Evolutionary conservation across 2,113 vertebrate genomes (phyloP), one percentile per base, ranked within the genome.

Genomic region (Cyanoramphus novaezelandiae): DNA sequence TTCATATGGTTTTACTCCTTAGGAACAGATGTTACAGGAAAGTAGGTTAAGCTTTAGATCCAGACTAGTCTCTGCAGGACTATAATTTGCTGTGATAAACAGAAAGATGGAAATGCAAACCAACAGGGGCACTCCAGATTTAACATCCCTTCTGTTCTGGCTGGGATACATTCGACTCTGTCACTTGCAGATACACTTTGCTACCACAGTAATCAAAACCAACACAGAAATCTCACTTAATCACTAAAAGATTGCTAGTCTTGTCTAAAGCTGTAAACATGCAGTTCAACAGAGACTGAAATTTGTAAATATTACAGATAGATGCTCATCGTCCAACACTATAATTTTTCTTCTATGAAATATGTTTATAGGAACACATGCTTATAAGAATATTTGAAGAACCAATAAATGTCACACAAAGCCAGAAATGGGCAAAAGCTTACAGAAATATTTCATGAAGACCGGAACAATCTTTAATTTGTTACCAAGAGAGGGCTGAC

Each of bases 21-120:
- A 92, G 92, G 80, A 95, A 71, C 94, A 96, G 94, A 96, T 92
- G 82, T 92, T 95, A 89, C 41, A 88, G 81, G 86, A 94, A 95
- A 35, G 39, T 76, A 92, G 78, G 83, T 91, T 97, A 96, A 95
- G 83, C 85, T 93, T 88, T 76, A 95, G 86, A 92, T 91, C 91
- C 83, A 97, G 79, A 91, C 75, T 72, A 53, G 92, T 95, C 94
- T 94, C 94, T 82, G 50, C 77, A 89, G 80, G 88, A 95, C 86
- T 67, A 72, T 90, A 92, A 96, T 95, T 95, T 90, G 68, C 86
- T 92, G 49, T 83, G 93, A 95, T 93, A 92, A 96, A 96, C 86
- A 86, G 86, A 92, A 93, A 89, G 81, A 70, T 91, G 64, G 78
- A 95, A 88, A 92, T 49, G 64, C 52, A 94, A 93, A 89, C 90